Percentiles rank a stretch among this genome's conserved stretches.
These are phyloP conservation scores for Rhingia rostrata DNA, from an alignment of 2,888 invertebrate species.

Conservation along the genomic window DNA sequence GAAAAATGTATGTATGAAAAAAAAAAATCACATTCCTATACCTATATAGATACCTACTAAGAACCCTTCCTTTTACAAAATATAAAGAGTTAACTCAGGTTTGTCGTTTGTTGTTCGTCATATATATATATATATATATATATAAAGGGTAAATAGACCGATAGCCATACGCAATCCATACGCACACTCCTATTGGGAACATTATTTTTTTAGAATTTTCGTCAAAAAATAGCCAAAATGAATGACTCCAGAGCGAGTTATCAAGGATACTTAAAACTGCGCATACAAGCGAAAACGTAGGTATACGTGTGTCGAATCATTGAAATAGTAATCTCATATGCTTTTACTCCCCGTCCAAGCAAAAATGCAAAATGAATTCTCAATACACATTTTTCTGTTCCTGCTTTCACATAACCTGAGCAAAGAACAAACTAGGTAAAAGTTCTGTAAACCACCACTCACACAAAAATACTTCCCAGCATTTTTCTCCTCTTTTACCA, in stretches of 20 bases:
- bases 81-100: too few species aligned
- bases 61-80: too few species aligned
- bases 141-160: too few species aligned
- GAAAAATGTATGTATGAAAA: too few species aligned
- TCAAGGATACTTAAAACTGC: constrained; percentile 15
- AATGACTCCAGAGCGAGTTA: constrained; percentile 12
- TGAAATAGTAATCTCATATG: constrained; percentile 13
- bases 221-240: constrained; percentile 4
- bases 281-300: constrained; percentile 2
- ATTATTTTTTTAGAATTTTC: constrained; percentile 48
- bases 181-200: constrained; percentile 40
- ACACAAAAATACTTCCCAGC: constrained; percentile 31
- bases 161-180: constrained; percentile 34
- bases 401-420: constrained; percentile 30
- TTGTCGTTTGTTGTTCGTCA: too few species aligned
- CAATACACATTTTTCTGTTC: constrained; percentile 46
- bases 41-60: too few species aligned
- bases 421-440: constrained; percentile 20
- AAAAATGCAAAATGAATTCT: constrained; percentile 64
- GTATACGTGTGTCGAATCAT: constrained; percentile 20
- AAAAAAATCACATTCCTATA: too few species aligned
- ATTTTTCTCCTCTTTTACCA: constrained; percentile 46
- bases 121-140: too few species aligned
- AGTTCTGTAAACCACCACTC: constrained; percentile 46
- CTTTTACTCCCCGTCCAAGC: constrained; percentile 28